Conservation (phyloP, 2,888 invertebrate genomes). For the Oxystoma pomonae region DNA sequence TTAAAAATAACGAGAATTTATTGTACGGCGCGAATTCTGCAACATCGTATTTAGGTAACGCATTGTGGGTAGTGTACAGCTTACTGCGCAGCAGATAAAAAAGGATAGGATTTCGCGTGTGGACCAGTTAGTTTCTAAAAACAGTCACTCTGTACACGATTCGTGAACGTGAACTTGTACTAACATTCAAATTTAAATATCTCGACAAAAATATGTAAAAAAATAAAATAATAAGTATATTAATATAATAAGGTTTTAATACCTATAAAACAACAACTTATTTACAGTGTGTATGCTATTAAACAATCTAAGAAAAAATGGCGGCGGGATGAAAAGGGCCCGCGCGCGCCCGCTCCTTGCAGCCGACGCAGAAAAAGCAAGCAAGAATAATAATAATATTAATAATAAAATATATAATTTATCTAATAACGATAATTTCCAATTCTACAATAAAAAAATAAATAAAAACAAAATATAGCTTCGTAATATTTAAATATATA, state of each 20-base stretch:
- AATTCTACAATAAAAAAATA: constrained; percentile 48
- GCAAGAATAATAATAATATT: constrained; percentile 38
- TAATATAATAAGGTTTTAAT: constrained; percentile 47
- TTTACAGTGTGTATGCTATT: constrained; percentile 46
- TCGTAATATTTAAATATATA: constrained; percentile 38
- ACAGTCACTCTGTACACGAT: constrained; percentile 48
- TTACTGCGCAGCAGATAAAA: background rate
- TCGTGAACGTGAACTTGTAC: constrained; percentile 48
- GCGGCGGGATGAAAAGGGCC: constrained; percentile 21
- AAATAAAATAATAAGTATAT: constrained; percentile 49
- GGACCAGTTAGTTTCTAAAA: constrained; percentile 29
- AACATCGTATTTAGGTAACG: no score
- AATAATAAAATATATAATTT: constrained; percentile 45
- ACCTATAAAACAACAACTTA: constrained; percentile 52
- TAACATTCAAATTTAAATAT: constrained; percentile 51
- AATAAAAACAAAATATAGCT: constrained; percentile 48
- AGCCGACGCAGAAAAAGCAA: constrained; percentile 36
- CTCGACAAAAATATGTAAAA: constrained; percentile 52
- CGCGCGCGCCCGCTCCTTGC: constrained; percentile 22
- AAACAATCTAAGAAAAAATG: constrained; percentile 44
- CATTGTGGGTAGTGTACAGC: background rate
- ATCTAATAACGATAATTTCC: constrained; percentile 47
- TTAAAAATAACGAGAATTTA: no score
- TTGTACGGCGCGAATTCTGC: no score
- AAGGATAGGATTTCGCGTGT: background rate